Percentiles rank a stretch among this genome's conserved stretches.
These are phyloP conservation scores for Euclidia mi DNA, from an alignment of 2,888 invertebrate species.

Conservation along the genomic window DNA sequence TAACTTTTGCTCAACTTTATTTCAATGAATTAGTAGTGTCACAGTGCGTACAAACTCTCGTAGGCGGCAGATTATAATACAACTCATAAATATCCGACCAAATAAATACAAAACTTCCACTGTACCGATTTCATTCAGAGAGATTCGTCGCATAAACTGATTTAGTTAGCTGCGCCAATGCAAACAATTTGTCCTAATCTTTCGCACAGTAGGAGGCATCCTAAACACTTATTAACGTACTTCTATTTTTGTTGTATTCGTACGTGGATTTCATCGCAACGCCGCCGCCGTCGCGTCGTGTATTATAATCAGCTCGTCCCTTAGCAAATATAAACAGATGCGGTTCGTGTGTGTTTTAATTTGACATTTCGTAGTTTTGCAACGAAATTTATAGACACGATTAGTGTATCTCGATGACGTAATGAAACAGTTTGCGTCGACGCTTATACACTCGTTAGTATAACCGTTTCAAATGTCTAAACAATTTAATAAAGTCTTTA, in stretches of 20 bases:
- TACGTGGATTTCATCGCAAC: constrained; percentile 9
- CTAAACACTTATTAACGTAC: no score
- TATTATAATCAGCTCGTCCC: constrained; percentile 10
- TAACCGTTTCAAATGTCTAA: neutral
- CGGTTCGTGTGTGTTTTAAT: constrained; percentile 20
- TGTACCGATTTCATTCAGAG: no score
- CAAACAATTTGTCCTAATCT: constrained; percentile 1
- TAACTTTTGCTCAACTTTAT: no score
- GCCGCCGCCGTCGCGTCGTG: constrained; percentile 6
- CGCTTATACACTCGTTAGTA: neutral
- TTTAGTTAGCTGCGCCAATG: neutral
- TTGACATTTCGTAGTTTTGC: constrained; percentile 17
- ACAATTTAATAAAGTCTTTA: constrained; percentile 1
- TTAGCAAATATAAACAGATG: constrained; percentile 29
- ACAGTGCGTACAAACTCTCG: no score
- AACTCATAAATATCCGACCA: no score
- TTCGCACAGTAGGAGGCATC: neutral
- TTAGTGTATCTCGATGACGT: constrained; percentile 11
- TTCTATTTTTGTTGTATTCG: constrained; percentile 7
- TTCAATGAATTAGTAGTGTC: no score
- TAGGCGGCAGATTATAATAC: no score
- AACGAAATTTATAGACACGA: constrained; percentile 20
- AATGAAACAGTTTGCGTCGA: constrained; percentile 4
- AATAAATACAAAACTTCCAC: no score
- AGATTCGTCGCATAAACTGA: no score